These are phyloP conservation scores for Melieria picta DNA, from an alignment of 2,888 invertebrate species.

Conservation along the genomic window DNA sequence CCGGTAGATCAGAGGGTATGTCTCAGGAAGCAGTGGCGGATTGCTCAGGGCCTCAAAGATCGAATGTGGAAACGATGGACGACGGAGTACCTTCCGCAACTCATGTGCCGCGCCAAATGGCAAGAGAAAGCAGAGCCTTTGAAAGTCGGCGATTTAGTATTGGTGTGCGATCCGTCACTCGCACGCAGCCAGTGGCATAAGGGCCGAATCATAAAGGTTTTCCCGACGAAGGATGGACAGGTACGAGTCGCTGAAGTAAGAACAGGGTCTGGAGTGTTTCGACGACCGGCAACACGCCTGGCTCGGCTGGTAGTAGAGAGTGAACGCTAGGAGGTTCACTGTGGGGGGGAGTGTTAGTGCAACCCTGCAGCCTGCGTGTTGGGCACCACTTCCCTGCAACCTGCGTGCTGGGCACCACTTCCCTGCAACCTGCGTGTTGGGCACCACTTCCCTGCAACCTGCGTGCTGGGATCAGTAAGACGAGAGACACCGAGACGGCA, in stretches of 20 bases:
- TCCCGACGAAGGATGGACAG: slow-evolving; percentile 31
- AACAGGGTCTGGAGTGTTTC: slow-evolving; percentile 28
- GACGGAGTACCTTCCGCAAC: slow-evolving; percentile 7
- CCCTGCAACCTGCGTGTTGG: no score
- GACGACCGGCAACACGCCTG: slow-evolving; percentile 31
- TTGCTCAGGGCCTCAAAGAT: not conserved
- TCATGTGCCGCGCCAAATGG: slow-evolving; percentile 36
- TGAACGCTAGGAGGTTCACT: slow-evolving; percentile 17
- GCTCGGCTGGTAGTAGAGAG: slow-evolving; percentile 30
- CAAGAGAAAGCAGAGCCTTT: slow-evolving; percentile 26
- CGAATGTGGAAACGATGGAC: slow-evolving; percentile 3
- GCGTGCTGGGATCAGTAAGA: no score
- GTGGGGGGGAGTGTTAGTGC: no score
- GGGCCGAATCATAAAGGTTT: slow-evolving; percentile 30
- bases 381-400: no score
- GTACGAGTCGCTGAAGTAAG: slow-evolving; percentile 35
- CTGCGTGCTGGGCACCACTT: no score
- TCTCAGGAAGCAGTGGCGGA: slow-evolving; percentile 8
- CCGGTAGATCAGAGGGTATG: slow-evolving; percentile 1
- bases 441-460: no score
- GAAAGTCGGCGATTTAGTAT: slow-evolving; percentile 27
- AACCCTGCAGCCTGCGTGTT: no score
- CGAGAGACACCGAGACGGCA: no score
- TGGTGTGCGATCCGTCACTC: slow-evolving; percentile 29
- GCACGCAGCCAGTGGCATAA: slow-evolving; percentile 35